A percentile compares a stretch with the other conserved stretches of the same genome.
Evolutionary conservation across 2,797 vertebrate species (phyloP).

Genomic region (Sebastolobus altivelis): DNA sequence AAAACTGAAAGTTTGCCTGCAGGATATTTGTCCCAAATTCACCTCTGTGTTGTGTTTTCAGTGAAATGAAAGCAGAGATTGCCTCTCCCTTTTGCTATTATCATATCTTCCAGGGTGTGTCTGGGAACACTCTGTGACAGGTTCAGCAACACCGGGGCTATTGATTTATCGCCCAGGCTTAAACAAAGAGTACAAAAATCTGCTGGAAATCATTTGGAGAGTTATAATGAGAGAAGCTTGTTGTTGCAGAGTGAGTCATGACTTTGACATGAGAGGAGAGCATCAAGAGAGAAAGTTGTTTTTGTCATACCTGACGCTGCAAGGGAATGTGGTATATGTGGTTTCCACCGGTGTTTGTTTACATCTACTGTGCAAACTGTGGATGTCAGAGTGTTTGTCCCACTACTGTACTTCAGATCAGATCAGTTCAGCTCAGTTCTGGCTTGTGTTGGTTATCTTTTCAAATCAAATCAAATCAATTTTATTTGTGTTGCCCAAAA

Average conservation of each 20-base stretch:
- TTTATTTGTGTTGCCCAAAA: too few relatives aligned
- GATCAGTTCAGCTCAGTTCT: neutral
- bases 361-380: neutral
- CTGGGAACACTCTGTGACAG: slow-evolving; percentile 36
- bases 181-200: slow-evolving; percentile 31
- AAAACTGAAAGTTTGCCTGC: neutral
- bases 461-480: too few relatives aligned
- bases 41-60: slow-evolving; percentile 3
- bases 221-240: slow-evolving; percentile 3
- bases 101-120: slow-evolving; percentile 35
- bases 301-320: neutral
- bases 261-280: neutral
- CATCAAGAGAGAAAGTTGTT: neutral
- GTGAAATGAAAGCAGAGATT: slow-evolving; percentile 18
- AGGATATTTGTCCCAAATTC: neutral
- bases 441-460: neutral
- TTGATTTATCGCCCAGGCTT: neutral
- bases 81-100: slow-evolving; percentile 26
- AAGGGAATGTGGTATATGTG: slow-evolving; percentile 10
- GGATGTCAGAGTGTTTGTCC: neutral
- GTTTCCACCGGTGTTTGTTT: slow-evolving; percentile 21
- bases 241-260: neutral
- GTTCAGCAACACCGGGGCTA: slow-evolving; percentile 19
- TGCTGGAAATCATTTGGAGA: slow-evolving; percentile 4
- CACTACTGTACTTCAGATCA: neutral